Evolutionary conservation across 1,140 invertebrate genomes (phyloP).

Genomic region (Aphelenchoides fujianensis): DNA sequence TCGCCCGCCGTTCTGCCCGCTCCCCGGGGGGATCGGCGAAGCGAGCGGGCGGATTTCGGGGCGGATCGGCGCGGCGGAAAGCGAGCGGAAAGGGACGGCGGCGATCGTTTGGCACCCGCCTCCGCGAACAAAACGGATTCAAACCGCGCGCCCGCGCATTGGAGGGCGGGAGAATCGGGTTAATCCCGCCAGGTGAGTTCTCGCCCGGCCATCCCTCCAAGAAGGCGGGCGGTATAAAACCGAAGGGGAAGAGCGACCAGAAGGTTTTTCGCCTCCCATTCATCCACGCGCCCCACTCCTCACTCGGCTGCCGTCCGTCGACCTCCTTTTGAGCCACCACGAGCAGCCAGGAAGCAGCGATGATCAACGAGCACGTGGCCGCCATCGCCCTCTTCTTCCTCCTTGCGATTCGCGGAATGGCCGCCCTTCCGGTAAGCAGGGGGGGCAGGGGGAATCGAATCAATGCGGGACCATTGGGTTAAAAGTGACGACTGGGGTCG

Average conservation of each 20-base stretch:
- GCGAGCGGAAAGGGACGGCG: no score
- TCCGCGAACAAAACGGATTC: neutral
- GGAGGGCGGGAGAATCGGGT: neutral
- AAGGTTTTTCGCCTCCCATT: neutral
- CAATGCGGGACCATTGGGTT: no score
- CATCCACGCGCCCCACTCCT: neutral
- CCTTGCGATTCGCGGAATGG: neutral
- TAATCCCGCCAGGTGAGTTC: neutral
- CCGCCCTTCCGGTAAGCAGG: neutral
- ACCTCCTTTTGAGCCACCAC: neutral
- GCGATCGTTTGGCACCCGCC: neutral
- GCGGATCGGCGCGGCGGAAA: neutral
- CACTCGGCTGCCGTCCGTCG: neutral
- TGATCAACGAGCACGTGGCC: neutral
- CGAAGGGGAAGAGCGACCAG: neutral
- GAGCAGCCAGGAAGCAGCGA: neutral
- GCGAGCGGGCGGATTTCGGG: neutral
- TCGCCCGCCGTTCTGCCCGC: neutral
- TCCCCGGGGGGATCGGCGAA: neutral
- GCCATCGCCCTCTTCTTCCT: neutral
- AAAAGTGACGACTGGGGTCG: no score
- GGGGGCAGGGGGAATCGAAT: neutral
- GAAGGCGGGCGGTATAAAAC: conserved; percentile 1
- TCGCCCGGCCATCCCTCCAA: neutral
- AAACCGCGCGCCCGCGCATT: neutral